Conservation (phyloP, 2,888 invertebrate genomes). For the Amblyteles armatorius region DNA sequence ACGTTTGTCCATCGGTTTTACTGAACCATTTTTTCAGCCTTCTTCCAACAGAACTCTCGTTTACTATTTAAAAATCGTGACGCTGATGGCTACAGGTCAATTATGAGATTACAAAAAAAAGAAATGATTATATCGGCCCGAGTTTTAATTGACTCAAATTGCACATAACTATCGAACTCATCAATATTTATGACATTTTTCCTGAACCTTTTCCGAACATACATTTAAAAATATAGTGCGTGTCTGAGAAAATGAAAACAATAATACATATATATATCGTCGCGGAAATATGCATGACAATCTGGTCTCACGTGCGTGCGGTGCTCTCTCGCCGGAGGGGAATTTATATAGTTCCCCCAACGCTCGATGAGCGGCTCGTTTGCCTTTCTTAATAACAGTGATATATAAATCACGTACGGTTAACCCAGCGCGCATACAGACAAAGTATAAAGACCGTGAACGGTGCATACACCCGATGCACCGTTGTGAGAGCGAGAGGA, state of each 20-base stretch:
- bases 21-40: background rate
- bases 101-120: background rate
- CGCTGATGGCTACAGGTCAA: background rate
- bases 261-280: background rate
- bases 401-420: slow-evolving; percentile 5
- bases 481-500: slow-evolving; percentile 5
- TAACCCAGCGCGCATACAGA: background rate
- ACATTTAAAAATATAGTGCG: too few relatives aligned
- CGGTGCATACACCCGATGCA: background rate
- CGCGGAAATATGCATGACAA: background rate
- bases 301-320: slow-evolving; percentile 6
- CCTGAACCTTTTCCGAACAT: too few relatives aligned
- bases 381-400: slow-evolving; percentile 22
- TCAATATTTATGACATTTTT: too few relatives aligned
- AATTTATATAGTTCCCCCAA: slow-evolving; percentile 9
- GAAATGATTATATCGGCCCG: background rate
- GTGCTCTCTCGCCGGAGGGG: background rate
- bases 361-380: slow-evolving; percentile 24
- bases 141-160: background rate
- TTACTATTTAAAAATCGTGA: background rate
- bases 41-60: background rate
- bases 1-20: background rate
- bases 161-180: too few relatives aligned
- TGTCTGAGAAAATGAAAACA: too few relatives aligned
- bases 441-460: slow-evolving; percentile 11